phyloP scores from a whole-genome alignment of 2,888 invertebrate species.

The Litoditis marina region DNA sequence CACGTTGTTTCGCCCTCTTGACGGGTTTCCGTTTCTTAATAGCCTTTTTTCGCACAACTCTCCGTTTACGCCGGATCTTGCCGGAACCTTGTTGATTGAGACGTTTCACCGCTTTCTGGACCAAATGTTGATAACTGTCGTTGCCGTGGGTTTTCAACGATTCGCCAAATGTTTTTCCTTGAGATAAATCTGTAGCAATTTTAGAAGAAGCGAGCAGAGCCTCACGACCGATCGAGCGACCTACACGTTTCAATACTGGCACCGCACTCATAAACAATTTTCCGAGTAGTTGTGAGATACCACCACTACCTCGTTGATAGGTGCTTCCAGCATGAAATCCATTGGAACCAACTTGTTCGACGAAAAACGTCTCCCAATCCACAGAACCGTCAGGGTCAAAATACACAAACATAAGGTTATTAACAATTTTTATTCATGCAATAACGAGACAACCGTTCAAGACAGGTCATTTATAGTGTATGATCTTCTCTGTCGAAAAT shows the following conservation, averaged over 20 bases:
- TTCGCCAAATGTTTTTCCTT: slow-evolving; percentile 12
- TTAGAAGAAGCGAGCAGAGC: slow-evolving; percentile 5
- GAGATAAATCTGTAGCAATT: slow-evolving; percentile 12
- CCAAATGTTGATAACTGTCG: slow-evolving; percentile 3
- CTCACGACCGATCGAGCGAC: slow-evolving; percentile 7
- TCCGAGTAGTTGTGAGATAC: slow-evolving; percentile 16
- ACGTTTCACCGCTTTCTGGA: slow-evolving; percentile 2
- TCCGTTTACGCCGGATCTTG: background rate
- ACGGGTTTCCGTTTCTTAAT: background rate
- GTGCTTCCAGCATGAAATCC: slow-evolving; percentile 14
- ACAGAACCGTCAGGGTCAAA: slow-evolving; percentile 11
- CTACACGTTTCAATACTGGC: slow-evolving; percentile 11
- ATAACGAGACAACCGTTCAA: slow-evolving; percentile 5
- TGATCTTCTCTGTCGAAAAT: slow-evolving; percentile 8
- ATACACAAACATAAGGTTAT: background rate
- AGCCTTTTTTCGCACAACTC: background rate
- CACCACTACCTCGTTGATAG: slow-evolving; percentile 16
- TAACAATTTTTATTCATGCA: slow-evolving; percentile 9
- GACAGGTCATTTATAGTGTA: background rate
- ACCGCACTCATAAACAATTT: slow-evolving; percentile 17
- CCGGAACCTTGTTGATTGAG: slow-evolving; percentile 7
- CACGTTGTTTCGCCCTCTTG: background rate
- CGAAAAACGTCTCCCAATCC: slow-evolving; percentile 2
- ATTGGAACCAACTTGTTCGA: slow-evolving; percentile 10
- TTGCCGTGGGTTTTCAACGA: slow-evolving; percentile 4